Percentiles rank a stretch among this genome's conserved stretches.
Conservation (phyloP, 2,888 invertebrate species). For the Listrodromus nycthemerus region DNA sequence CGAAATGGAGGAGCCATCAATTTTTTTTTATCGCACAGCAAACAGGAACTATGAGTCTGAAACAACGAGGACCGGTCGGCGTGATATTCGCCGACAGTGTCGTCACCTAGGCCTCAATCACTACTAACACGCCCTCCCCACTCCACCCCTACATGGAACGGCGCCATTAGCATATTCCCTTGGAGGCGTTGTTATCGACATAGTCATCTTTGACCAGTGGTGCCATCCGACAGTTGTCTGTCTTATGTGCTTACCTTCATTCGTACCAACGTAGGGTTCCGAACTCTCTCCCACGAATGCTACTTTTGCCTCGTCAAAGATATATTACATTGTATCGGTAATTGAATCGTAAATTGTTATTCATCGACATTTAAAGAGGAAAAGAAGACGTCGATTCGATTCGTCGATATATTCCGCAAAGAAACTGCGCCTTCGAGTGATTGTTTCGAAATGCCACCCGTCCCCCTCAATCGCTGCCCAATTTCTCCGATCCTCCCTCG, state of each 20-base stretch:
- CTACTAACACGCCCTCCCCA: too few relatives aligned
- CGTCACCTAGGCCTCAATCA: too few relatives aligned
- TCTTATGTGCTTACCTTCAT: background rate
- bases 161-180: too few relatives aligned
- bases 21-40: too few relatives aligned
- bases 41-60: too few relatives aligned
- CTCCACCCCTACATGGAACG: too few relatives aligned
- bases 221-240: background rate
- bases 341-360: constrained; percentile 66
- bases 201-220: background rate
- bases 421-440: constrained; percentile 54
- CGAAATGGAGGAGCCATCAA: too few relatives aligned
- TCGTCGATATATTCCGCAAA: constrained; percentile 13
- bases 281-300: too few relatives aligned
- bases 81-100: too few relatives aligned
- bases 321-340: constrained; percentile 57
- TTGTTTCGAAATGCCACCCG: constrained; percentile 60
- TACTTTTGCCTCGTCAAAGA: constrained; percentile 8
- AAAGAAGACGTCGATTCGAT: background rate
- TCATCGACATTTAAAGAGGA: constrained; percentile 43
- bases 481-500: constrained; percentile 17
- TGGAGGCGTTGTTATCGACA: too few relatives aligned
- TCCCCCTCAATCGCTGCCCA: constrained; percentile 32
- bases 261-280: background rate
- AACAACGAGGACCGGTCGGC: too few relatives aligned